Base-by-base conservation (phyloP, 2,888 invertebrate species). In the Orthosia gothica region DNA sequence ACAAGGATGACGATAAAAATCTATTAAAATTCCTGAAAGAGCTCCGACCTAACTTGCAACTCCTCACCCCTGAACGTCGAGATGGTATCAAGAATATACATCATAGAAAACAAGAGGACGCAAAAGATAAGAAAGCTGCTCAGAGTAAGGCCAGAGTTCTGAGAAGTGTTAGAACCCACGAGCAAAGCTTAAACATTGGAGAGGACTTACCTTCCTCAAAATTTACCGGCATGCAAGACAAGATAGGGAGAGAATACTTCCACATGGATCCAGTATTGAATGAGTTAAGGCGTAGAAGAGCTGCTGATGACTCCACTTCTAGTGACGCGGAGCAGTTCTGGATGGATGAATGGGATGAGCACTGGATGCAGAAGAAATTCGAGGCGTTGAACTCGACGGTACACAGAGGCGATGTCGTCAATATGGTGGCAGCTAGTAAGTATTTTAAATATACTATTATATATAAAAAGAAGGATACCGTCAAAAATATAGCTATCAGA, bases 341-440 rank as follows among this genome's bases (percentile, higher is more conserved):
- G 90, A 91, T 89, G 76, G 89, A 90, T 2, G 89, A 90, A 64
- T 91, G 88, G 82, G 84, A 85, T 15, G 87, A 90, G 20, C 76
- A 88, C 0, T 93, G 92, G 93, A 68, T 90, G 23, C 74, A 90
- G 58, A 93, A 92, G 81, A 93, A 93, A 70, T 82, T 89, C 49
- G 91, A 93, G 67, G 93, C 92, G 0, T 81, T 94, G 1, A 94
- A 95, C 74, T 75, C 90, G 1, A 79, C 92, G 0, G 49, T 70
- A 7, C 86, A 86, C 0, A 85, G 76, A 23, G 94, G 93, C 7
- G 95, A 96, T 62, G 81, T 79, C 0, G 91, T 96, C 13, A 95
- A 95, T 70, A 95, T 96, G 95, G 90, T 90, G 3, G 95, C 93
- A 49, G 96, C 95, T 20, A 92, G 96, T 92, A 83, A 89, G 91